Evolutionary conservation across 2,797 vertebrate species (phyloP), one percentile per base, ranked within the genome.

Genomic region (Hydrolagus colliei): DNA sequence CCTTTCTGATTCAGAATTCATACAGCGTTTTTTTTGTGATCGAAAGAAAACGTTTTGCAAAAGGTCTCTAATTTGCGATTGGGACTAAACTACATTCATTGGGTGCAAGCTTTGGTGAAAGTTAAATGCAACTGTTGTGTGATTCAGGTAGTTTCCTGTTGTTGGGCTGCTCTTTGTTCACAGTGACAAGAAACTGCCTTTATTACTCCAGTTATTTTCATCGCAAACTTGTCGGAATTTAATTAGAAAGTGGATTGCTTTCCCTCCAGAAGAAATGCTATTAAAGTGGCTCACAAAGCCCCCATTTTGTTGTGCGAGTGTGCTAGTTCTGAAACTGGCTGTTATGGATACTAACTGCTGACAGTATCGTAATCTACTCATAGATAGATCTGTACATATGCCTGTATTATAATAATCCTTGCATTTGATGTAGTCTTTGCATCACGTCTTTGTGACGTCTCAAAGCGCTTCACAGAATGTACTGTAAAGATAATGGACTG

Each of bases 91-190:
- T 61, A 18, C 9, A 18, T 14, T 73, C 41, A 4, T 32, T 73
- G 1, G n/a, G 62, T 16, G 22, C 73, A 62, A 41, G 32, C 52
- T 61, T 59, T 86, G 71, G 61, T 20, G 73, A 61, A 73, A 32
- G 35, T 13, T 65, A 67, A 77, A 67, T 52, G 61, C 32, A 75
- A 91, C 94, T 95, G 94, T 89, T 93, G 90, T 92, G 95, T 95
- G 95, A 93, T 93, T 93, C 95, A 96, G 95, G 95, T 96, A 96
- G 95, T 96, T 96, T 96, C 95, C 94, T 96, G 96, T 96, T 96
- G 95, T 96, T 96, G 95, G 95, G 94, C 93, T 94, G 92, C 87
- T 88, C 89, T 91, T 93, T 92, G 89, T 93, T 92, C 93, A 91
- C 95, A 96, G 94, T 93, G 91, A 96, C 95, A 93, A 95, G 90